Base-by-base conservation (phyloP, 2,888 invertebrate genomes). In the Cephus sareptanus region DNA sequence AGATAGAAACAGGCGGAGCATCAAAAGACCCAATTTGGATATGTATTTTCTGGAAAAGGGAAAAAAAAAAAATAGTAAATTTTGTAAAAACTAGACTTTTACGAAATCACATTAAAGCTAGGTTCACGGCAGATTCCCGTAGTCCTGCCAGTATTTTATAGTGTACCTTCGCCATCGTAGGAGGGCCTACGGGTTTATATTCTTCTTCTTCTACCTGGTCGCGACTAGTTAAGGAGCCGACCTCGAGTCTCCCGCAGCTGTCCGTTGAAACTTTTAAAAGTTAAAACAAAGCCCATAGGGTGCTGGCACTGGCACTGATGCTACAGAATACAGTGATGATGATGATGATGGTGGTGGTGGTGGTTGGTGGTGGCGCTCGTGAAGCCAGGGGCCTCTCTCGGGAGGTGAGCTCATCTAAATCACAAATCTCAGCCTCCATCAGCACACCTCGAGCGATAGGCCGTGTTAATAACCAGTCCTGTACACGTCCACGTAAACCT, bases 351-450 rank as follows among this genome's bases (percentile, higher is more conserved):
- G 4, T 15, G 76, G 79, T 74, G 74, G 78, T 81, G 79, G 78
- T 73, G 77, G 56, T 56, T 56, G 56, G 56, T 56, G 56, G 56
- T 56, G 35, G 71, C 56, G 56, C 56, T 56, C 56, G 56, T 56
- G 56, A 56, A 70, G 37, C 23, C 23, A 73, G 73, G 9, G 13
- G 34, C 40, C 40, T 40, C 33, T 74, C 76, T 70, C 70, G 74
- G 31, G 75, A 78, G 69, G 79, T 75, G 78, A 70, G 78, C 90
- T 91, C 91, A 91, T 91, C 90, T 91, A 90, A 91, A 90, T 91
- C 90, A 89, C 90, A 90, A 91, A 91, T 91, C 90, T 88, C 85
- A 83, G 83, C 81, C 86, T 86, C 85, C 85, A 89, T 88, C 89
- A 87, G 86, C 87, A 87, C 89, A 88, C 88, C 89, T 88, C 87